phyloP scores from a whole-genome alignment of 2,797 vertebrate species.

The Cottoperca gobio region DNA sequence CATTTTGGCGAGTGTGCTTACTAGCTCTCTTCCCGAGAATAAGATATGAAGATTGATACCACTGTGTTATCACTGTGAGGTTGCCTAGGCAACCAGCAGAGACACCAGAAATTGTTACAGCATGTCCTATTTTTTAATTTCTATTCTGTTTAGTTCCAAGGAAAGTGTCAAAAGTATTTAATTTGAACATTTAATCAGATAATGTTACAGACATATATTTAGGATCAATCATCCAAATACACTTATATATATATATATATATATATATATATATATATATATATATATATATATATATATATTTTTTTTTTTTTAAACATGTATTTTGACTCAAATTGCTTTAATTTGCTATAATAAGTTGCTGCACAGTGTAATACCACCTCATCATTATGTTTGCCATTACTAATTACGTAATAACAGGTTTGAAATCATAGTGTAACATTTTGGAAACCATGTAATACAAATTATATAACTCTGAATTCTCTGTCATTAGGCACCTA shows the following conservation, averaged over 20 bases:
- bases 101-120: slow-evolving; percentile 6
- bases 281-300: neutral
- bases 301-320: too few species aligned
- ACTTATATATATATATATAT: neutral
- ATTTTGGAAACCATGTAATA: neutral
- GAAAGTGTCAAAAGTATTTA: neutral
- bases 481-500: neutral
- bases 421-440: neutral
- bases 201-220: neutral
- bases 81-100: slow-evolving; percentile 55
- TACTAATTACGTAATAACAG: neutral
- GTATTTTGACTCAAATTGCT: neutral
- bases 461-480: neutral
- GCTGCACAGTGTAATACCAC: neutral
- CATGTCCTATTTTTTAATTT: slow-evolving; percentile 4
- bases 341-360: neutral
- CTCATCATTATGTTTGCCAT: neutral
- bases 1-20: slow-evolving; percentile 5
- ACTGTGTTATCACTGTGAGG: slow-evolving; percentile 15
- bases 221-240: neutral
- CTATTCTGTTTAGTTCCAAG: slow-evolving; percentile 11
- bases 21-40: slow-evolving; percentile 10
- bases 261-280: too few species aligned
- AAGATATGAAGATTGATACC: slow-evolving; percentile 30
- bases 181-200: neutral